A percentile compares a stretch with the other conserved stretches of the same genome.
These are phyloP conservation scores for Nyleta sp. DNA, from an alignment of 2,888 invertebrate species.

Conservation along the genomic window DNA sequence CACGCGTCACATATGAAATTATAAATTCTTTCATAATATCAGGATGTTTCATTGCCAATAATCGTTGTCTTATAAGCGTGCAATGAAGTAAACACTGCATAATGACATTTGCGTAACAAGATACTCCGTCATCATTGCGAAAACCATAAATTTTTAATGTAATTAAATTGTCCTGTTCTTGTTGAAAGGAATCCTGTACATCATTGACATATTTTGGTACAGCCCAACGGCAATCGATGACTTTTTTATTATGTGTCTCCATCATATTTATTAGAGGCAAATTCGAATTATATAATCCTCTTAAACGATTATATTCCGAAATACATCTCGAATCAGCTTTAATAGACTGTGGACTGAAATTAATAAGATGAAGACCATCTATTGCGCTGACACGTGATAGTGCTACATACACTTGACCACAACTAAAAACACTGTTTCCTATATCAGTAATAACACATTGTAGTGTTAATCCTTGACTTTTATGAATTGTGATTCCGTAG, in stretches of 20 bases:
- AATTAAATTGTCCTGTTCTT: constrained; percentile 1
- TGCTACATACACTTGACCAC: constrained; percentile 11
- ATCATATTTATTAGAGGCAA: neutral
- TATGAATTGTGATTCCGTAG: constrained; percentile 11
- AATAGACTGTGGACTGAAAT: constrained; percentile 4
- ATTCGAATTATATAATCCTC: neutral
- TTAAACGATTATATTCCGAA: constrained; percentile 10
- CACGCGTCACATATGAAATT: neutral
- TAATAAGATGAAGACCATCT: constrained; percentile 14
- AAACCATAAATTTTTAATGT: constrained; percentile 12
- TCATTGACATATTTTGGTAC: neutral
- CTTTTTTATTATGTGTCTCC: neutral
- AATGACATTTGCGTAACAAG: constrained; percentile 5
- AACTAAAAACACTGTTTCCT: constrained; percentile 6
- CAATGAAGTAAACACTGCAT: constrained; percentile 16
- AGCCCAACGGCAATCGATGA: neutral
- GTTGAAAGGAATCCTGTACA: neutral
- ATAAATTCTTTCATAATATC: neutral
- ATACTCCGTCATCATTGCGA: constrained; percentile 10
- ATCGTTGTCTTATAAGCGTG: constrained; percentile 18
- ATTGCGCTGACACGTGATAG: constrained; percentile 7
- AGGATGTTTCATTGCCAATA: neutral
- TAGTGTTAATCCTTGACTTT: constrained; percentile 12
- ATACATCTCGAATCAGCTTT: constrained; percentile 14
- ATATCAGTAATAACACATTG: constrained; percentile 10